Base-by-base conservation (phyloP, 2,888 invertebrate species). In the Meandrusa payeni region DNA sequence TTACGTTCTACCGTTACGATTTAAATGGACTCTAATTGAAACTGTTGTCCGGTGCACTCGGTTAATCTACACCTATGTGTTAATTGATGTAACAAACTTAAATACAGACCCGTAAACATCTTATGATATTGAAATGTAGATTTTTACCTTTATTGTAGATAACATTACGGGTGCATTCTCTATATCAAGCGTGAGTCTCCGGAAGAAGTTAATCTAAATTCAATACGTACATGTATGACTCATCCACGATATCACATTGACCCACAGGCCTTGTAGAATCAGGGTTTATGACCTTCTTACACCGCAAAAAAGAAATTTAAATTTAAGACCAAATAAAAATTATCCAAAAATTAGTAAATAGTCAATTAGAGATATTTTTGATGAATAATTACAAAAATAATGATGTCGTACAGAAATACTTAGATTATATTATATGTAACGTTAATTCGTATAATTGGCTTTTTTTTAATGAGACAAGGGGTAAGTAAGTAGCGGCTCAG, bases 31-130 rank as follows among this genome's bases (percentile, higher is more conserved):
- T 11, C 19, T 26, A 37, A 26, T 37, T 37, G 19, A 5, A 10
- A 17, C 26, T 13, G 12, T 28, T 12, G 28, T 13, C 27, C 20
- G 28, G 5, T 28, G 20, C 23, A 17, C n/a, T 2, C 34, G 5
- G 11, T 28, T 11, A 27, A 19, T 36, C 11, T 11, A 10, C 31
- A 39, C 28, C 17, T 15, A 31, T 23, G 31, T 40, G 39, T n/a
- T 31, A 31, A 40, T 31, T 40, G 11, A 23, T 11, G 10, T 17
- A 17, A 40, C 39, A 40, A 40, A 31, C 24, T 17, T 27, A 9
- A 23, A 23, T 2, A n/a, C 23, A 4, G n/a, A 4, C 11, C 11
- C 32, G 20, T 32, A 11, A n/a, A 17, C 11, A 20, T 17, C 6
- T 3, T 20, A 5, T 15, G 15, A 3, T 2, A 15, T 15, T 3